Base-by-base conservation (phyloP, 2,113 vertebrate species). In the Pluvialis apricaria region DNA sequence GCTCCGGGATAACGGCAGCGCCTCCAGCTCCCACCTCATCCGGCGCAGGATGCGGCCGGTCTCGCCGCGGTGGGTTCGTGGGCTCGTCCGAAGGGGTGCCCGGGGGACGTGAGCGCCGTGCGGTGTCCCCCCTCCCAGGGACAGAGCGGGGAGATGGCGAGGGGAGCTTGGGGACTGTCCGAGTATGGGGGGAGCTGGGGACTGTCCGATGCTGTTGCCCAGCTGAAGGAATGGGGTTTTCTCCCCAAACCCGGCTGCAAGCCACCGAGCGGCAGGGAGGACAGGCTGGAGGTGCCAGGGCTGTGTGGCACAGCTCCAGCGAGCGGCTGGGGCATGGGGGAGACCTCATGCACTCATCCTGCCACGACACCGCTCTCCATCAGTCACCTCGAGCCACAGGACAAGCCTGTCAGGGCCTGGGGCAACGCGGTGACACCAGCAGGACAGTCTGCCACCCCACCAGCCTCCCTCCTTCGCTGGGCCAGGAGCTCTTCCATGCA, bases 51-150 rank as follows among this genome's bases (percentile, higher is more conserved):
- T 6, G 68, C 1, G 17, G 70, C 52, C 3, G 5, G 28, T 42
- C 44, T 62, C 16, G 0, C 45, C 7, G 7, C 0, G 1, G 15
- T 16, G 34, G 49, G 52, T 15, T n/a, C 5, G 0, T 0, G 7
- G 29, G 47, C 80, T 73, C 8, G 1, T 28, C 11, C 0, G 0
- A 31, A 10, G 47, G 34, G 57, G 11, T 40, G 71, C 11, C 55
- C 2, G 1, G 24, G 20, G 71, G 31, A 32, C 40, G 25, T 0
- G 1, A 70, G 73, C 45, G 36, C 36, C 3, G 1, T 2, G 22
- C 3, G 4, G 34, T 8, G 14, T 19, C 45, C 66, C 45, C 34
- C 52, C 26, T 31, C 34, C 72, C 5, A 0, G 24, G 34, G 36
- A 15, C 31, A 25, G 44, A 26, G 47, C 4, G 7, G 36, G 40